phyloP scores from a whole-genome alignment of 2,113 vertebrate genomes.

The Corythornis cristatus region DNA sequence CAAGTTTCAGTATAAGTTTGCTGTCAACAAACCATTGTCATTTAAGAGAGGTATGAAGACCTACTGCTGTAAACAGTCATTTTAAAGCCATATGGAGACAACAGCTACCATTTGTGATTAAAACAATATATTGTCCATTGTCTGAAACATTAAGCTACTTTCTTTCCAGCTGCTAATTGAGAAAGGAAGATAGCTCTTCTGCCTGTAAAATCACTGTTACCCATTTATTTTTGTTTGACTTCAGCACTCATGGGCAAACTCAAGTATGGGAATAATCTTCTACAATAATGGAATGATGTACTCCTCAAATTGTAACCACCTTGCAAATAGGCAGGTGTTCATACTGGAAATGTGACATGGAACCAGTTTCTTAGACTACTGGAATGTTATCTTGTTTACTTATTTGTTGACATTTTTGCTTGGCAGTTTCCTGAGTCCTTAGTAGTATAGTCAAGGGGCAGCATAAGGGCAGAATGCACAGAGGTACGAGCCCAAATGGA shows the following conservation, averaged over 20 bases:
- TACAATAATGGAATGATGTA: not conserved
- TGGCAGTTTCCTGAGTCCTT: not conserved
- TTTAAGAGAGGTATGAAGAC: not conserved
- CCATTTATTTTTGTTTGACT: not conserved
- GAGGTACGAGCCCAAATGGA: not conserved
- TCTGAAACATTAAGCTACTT: not conserved
- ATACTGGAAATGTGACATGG: not conserved
- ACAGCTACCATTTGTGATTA: not conserved
- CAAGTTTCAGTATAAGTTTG: not conserved
- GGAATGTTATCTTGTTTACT: not conserved
- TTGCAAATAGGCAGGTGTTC: not conserved
- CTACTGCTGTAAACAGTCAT: not conserved
- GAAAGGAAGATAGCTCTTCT: not conserved
- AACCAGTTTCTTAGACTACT: not conserved
- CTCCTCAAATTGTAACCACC: not conserved
- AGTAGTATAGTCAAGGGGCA: not conserved
- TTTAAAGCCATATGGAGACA: not conserved
- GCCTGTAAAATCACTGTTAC: not conserved
- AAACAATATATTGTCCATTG: not conserved
- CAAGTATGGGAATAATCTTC: not conserved
- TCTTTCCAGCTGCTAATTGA: not conserved
- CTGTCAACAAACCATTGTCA: fast-evolving
- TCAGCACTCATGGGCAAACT: not conserved
- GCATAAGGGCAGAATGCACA: not conserved
- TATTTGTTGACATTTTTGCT: not conserved